Base-by-base conservation (phyloP, 2,888 invertebrate species). In the Pyrrhia umbra region DNA sequence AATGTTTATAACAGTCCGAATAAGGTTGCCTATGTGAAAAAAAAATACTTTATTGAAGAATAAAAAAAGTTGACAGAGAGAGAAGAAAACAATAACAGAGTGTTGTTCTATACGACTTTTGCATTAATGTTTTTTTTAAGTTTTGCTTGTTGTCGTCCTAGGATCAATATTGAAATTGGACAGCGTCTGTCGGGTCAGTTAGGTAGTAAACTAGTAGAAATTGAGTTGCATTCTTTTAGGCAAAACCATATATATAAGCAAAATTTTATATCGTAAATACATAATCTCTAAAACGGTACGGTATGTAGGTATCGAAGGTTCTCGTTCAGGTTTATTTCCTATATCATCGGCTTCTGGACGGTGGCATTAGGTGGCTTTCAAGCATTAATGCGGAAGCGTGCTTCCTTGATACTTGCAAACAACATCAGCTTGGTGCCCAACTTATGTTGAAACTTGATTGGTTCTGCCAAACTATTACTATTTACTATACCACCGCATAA, bases 391-490 rank as follows among this genome's bases (percentile, higher is more conserved):
- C 15, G 55, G 56, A 75, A 59, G 34, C 39, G 6, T 15, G 18
- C 34, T 59, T 60, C 52, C 56, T 56, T 23, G 64, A 64, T 64
- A 56, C 45, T 1, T 39, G 6, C 15, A 9, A 39, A 57, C 40
- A 50, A 64, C 50, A 49, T 49, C 49, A 30, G 57, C 6, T 9
- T 42, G 8, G 21, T 10, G 42, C 9, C 6, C n/a, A 45, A 56
- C 47, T 58, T 59, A 46, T 27, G 18, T 68, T 49, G 37, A 59
- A 46, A 47, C 40, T 56, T 59, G 37, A 59, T 68, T 58, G 47
- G 52, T 45, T 30, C 15, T 30, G 6, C 37, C 30, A 15, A 47
- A 47, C 42, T 30, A 65, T 57, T 23, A 52, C 16, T 21, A 47
- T 42, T 51, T 9, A 23, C 21, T 8, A 20, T n/a, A 6, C n/a